Evolutionary conservation across 2,113 vertebrate genomes (phyloP), one percentile per base, ranked within the genome.

Genomic region (Engystomops pustulosus): DNA sequence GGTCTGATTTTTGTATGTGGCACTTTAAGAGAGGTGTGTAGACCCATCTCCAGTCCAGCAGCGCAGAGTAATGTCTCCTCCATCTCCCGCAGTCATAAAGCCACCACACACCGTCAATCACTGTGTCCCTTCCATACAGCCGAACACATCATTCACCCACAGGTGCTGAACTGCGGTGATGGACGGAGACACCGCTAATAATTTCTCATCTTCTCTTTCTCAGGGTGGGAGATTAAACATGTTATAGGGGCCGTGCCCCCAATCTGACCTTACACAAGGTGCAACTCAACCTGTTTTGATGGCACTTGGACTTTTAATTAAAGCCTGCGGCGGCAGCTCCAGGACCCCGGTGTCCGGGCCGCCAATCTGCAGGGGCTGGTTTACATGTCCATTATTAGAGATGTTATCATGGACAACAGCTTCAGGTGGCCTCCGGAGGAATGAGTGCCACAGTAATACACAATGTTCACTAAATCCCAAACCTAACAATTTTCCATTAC

Each of bases 221-320:
- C 38, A 3, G 45, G 69, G 69, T 45, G 69, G 20, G 41, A 72
- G 69, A 72, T 72, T 72, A 72, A 45, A 45, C 11, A 15, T 18
- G 1, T 65, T 18, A 32, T 23, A n/a, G 14, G n/a, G 5, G 38
- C 20, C n/a, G 10, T 44, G 69, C 38, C 69, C 69, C 38, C 69
- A 45, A 72, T 41, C 3, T 45, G 69, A 72, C 69, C 69, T 45
- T 72, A 14, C 69, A 23, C 68, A 70, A 14, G 69, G 38, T 6
- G 27, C 60, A 65, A 10, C 60, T 65, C 12, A 18, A 65, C 38
- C 41, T 72, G 69, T 27, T 44, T 45, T 41, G 9, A 11, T 72
- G 67, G 69, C 38, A 23, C 4, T 45, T 45, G 38, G 38, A 27
- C 69, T 72, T 41, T 41, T 25, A 72, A 45, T 65, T 65, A 65